Evolutionary conservation across 2,888 invertebrate species (phyloP).

Genomic region (Cyclophora punctaria): DNA sequence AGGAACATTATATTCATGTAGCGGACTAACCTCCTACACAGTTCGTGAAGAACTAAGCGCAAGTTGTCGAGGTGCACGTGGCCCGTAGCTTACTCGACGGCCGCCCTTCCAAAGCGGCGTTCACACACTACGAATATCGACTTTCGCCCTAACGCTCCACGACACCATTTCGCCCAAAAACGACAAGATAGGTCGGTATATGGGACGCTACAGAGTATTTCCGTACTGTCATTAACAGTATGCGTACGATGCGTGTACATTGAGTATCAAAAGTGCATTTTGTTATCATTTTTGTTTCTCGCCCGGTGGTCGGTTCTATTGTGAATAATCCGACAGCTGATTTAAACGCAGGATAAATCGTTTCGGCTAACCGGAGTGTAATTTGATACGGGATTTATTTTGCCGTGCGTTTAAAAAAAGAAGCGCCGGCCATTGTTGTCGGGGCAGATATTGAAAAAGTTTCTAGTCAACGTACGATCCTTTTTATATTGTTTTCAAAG

Average conservation of each 20-base stretch:
- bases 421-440: conserved; percentile 49
- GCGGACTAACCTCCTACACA: conserved; percentile 72
- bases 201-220: conserved; percentile 69
- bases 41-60: conserved; percentile 73
- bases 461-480: conserved; percentile 42
- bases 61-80: conserved; percentile 72
- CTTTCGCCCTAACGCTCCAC: conserved; percentile 54
- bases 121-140: conserved; percentile 56
- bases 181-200: conserved; percentile 61
- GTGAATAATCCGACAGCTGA: conserved; percentile 29
- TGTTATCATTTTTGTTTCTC: conserved; percentile 24
- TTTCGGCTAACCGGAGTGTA: conserved; percentile 37
- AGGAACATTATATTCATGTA: conserved; percentile 63
- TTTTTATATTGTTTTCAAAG: conserved; percentile 54
- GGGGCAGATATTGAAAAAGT: conserved; percentile 60
- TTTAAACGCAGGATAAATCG: conserved; percentile 35
- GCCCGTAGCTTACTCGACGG: conserved; percentile 68
- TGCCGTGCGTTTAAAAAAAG: conserved; percentile 38
- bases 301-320: conserved; percentile 25
- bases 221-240: conserved; percentile 56
- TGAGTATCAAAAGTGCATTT: conserved; percentile 59
- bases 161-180: conserved; percentile 54
- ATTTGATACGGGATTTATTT: conserved; percentile 51
- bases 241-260: conserved; percentile 46
- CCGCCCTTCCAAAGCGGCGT: conserved; percentile 66